Evolutionary conservation across 2,797 vertebrate species (phyloP).

Genomic region (Poecilia picta): DNA sequence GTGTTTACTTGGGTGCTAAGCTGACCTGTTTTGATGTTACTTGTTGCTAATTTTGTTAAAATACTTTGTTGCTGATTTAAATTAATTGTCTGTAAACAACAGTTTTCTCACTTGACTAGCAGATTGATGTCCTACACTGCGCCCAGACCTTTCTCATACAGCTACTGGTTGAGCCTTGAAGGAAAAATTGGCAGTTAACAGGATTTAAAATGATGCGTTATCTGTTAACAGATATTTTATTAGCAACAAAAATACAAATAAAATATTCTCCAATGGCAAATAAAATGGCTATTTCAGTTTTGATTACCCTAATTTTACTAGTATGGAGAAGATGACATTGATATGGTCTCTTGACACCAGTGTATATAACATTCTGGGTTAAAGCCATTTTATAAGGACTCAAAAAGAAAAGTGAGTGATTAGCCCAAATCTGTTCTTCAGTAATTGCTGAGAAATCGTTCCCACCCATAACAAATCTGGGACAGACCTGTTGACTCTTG

Average conservation of each 20-base stretch:
- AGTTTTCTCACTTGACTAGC: not conserved
- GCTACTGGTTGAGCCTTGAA: not conserved
- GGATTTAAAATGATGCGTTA: not conserved
- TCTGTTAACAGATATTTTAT: not conserved
- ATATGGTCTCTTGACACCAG: not conserved
- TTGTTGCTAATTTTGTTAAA: not conserved
- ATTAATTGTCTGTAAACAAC: not conserved
- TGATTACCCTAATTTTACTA: not conserved
- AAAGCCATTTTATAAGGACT: not conserved
- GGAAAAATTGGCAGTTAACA: not conserved
- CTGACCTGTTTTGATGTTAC: not conserved
- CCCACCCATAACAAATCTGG: slow-evolving; percentile 3
- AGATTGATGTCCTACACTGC: not conserved
- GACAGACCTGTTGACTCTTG: slow-evolving; percentile 12
- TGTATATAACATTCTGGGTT: not conserved
- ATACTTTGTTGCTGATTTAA: not conserved
- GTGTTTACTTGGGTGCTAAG: not conserved
- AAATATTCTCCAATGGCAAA: not conserved
- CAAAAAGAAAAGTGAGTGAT: not conserved
- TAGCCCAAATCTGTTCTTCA: not conserved
- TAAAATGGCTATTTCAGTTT: not conserved
- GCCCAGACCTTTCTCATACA: not conserved
- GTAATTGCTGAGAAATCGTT: not conserved
- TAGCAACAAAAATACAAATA: not conserved
- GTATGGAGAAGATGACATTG: not conserved